These are phyloP conservation scores for Alosa sapidissima DNA, from an alignment of 2,797 vertebrate genomes.

Conservation along the genomic window DNA sequence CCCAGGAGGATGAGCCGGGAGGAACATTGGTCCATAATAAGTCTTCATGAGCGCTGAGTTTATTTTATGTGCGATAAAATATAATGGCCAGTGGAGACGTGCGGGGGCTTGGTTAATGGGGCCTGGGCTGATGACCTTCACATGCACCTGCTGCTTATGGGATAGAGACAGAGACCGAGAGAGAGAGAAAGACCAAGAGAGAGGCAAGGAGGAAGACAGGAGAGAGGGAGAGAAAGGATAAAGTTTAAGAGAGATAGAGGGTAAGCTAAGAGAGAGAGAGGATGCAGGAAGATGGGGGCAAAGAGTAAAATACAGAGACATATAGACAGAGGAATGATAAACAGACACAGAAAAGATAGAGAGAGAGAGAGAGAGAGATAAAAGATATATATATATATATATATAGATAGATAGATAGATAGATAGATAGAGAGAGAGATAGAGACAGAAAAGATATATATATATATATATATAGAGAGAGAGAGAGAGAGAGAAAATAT, in stretches of 20 bases:
- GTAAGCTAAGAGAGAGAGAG: background rate
- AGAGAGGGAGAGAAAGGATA: background rate
- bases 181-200: background rate
- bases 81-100: conserved; percentile 1
- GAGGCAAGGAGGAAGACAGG: background rate
- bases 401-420: too few species aligned
- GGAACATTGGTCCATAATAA: conserved; percentile 29
- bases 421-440: too few species aligned
- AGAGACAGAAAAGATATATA: background rate
- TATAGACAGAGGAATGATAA: background rate
- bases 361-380: background rate
- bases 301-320: background rate
- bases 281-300: background rate
- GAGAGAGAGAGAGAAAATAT: too few species aligned
- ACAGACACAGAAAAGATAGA: background rate
- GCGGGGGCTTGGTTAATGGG: background rate
- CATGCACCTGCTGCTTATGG: background rate
- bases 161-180: background rate
- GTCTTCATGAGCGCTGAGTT: conserved; percentile 22
- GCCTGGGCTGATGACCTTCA: conserved; percentile 8
- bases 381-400: too few species aligned
- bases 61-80: conserved; percentile 34
- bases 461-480: too few species aligned
- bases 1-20: background rate
- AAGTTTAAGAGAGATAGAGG: background rate